A percentile compares a stretch with the other conserved stretches of the same genome.
phyloP scores from a whole-genome alignment of 2,113 vertebrate species.

The Chitala chitala region DNA sequence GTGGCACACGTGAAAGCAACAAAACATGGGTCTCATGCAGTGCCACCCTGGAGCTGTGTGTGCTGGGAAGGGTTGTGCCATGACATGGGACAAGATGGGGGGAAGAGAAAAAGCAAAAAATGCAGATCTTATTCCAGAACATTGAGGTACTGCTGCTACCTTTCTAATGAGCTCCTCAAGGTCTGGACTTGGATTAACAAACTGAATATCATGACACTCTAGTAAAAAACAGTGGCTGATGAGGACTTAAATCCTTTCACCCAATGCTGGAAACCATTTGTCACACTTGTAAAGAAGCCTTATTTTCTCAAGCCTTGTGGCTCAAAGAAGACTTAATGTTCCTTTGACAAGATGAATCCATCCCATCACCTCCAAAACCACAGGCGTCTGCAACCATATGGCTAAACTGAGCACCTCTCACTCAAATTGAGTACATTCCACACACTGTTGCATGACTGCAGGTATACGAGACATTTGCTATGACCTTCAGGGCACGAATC shows the following conservation, averaged over 20 bases:
- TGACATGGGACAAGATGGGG: too few relatives aligned
- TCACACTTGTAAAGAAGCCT: conserved; percentile 6
- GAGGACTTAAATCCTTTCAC: neutral
- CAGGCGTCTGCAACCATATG: too few relatives aligned
- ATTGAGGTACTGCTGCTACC: too few relatives aligned
- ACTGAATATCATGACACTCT: neutral
- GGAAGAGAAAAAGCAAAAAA: too few relatives aligned
- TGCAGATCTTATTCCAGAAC: too few relatives aligned
- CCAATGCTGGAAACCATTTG: neutral
- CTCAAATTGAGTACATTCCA: too few relatives aligned
- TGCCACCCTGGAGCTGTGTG: neutral
- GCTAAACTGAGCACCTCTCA: too few relatives aligned
- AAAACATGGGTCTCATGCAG: neutral
- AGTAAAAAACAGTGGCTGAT: neutral
- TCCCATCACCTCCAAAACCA: too few relatives aligned
- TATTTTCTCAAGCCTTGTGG: neutral
- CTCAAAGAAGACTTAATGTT: neutral
- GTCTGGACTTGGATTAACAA: neutral
- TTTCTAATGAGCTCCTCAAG: neutral
- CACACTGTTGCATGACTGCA: too few relatives aligned
- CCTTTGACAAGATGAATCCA: neutral
- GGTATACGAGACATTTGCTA: neutral
- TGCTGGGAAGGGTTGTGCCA: neutral
- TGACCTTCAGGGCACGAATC: neutral
- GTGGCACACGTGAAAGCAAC: neutral